Evolutionary conservation across 2,888 invertebrate species (phyloP).

Genomic region (Ectobius pallidus): DNA sequence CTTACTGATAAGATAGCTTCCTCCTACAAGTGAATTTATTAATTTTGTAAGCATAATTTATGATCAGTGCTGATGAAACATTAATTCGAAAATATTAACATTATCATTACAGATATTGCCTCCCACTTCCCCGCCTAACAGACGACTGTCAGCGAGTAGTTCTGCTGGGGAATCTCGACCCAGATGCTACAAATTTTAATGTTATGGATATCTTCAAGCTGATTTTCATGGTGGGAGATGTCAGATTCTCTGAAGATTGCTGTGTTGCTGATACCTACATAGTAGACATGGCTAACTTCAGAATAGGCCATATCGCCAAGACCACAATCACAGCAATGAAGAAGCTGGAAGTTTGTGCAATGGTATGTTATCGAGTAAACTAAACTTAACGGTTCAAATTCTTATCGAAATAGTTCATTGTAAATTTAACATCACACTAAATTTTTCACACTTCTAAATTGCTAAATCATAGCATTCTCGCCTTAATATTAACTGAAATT

Average conservation of each 20-base stretch:
- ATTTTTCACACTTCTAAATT: not conserved
- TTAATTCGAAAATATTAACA: too few species aligned
- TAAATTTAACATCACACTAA: too few species aligned
- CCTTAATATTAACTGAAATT: not conserved
- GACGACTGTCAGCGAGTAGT: slow-evolving; percentile 6
- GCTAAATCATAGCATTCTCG: not conserved
- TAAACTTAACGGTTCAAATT: too few species aligned
- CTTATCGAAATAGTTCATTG: too few species aligned
- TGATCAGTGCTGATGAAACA: too few species aligned
- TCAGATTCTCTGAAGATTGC: slow-evolving; percentile 43
- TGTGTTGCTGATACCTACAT: slow-evolving; percentile 44
- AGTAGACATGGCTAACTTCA: slow-evolving; percentile 32
- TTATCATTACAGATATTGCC: slow-evolving; percentile 10
- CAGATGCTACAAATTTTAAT: slow-evolving; percentile 17
- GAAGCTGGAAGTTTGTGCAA: slow-evolving; percentile 34
- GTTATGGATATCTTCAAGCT: slow-evolving; percentile 18
- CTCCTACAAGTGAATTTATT: too few species aligned
- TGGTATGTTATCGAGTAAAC: too few species aligned
- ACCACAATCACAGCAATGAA: slow-evolving; percentile 30
- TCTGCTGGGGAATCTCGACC: slow-evolving; percentile 18
- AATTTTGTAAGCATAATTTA: too few species aligned
- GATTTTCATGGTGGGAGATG: slow-evolving; percentile 37
- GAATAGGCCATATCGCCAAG: slow-evolving; percentile 26
- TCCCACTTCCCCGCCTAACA: slow-evolving; percentile 15
- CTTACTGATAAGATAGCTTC: too few species aligned